Conservation (phyloP, 2,113 vertebrate genomes). For the Riparia riparia region DNA sequence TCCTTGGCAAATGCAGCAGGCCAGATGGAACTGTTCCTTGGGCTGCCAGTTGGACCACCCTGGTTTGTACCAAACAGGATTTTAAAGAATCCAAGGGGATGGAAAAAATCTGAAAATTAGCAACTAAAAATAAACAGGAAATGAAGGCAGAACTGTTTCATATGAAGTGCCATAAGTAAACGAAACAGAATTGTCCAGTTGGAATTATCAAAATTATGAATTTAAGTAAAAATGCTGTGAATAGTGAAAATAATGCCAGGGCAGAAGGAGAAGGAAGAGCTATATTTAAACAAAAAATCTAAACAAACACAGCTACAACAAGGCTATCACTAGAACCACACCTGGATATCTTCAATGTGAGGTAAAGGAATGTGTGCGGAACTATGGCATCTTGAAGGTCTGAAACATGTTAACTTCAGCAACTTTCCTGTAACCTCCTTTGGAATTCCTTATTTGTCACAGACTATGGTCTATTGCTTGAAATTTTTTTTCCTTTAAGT, state of each 20-base stretch:
- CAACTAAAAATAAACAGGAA: slow-evolving; percentile 72
- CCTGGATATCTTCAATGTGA: not conserved
- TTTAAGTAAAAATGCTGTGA: not conserved
- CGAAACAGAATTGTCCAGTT: slow-evolving; percentile 32
- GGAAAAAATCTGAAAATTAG: slow-evolving; percentile 65
- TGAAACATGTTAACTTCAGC: not conserved
- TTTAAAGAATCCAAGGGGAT: slow-evolving; percentile 54
- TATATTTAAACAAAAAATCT: not conserved
- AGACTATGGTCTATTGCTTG: not conserved
- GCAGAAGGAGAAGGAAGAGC: slow-evolving; percentile 4
- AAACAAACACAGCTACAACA: not conserved
- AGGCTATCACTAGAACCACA: not conserved
- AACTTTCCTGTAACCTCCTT: not conserved
- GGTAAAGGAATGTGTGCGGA: not conserved
- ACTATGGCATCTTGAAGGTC: not conserved
- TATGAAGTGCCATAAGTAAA: slow-evolving; percentile 26
- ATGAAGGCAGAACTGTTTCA: slow-evolving; percentile 52
- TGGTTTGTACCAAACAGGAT: slow-evolving; percentile 68
- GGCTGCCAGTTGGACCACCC: slow-evolving; percentile 72
- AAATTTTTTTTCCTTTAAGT: not conserved
- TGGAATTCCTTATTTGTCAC: not conserved
- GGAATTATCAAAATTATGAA: slow-evolving; percentile 36
- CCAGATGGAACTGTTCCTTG: slow-evolving; percentile 71
- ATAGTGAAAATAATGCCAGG: not conserved
- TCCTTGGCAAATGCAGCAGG: slow-evolving; percentile 62